Evolutionary conservation across 2,797 vertebrate species (phyloP).

Genomic region (Semaprochilodus insignis): DNA sequence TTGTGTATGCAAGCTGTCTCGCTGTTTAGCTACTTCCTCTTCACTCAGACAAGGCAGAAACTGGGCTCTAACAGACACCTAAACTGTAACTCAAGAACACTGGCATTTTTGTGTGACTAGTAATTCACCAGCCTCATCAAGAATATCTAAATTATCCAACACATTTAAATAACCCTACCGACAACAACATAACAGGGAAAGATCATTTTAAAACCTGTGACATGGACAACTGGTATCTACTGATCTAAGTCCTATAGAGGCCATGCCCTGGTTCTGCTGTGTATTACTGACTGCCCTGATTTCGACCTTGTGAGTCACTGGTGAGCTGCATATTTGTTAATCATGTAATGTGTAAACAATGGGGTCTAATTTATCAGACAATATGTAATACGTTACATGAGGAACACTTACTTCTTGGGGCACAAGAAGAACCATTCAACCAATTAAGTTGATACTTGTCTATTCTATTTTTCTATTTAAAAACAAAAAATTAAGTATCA

Average conservation of each 20-base stretch:
- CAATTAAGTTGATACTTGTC: too few relatives aligned
- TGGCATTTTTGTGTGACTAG: conserved; percentile 51
- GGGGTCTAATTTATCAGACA: not conserved
- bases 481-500: too few relatives aligned
- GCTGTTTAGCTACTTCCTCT: conserved; percentile 73
- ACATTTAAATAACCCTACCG: not conserved
- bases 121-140: not conserved
- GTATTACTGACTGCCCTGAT: conserved; percentile 21
- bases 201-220: not conserved
- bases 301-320: conserved; percentile 41
- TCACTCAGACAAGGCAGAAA: conserved; percentile 62
- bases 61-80: conserved; percentile 64
- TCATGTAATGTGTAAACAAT: conserved; percentile 26
- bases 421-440: too few relatives aligned
- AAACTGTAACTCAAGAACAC: conserved; percentile 60
- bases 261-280: not conserved
- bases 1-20: conserved; percentile 66
- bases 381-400: too few relatives aligned
- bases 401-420: too few relatives aligned
- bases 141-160: not conserved
- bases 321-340: conserved; percentile 31
- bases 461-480: too few relatives aligned
- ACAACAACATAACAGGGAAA: not conserved
- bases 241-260: not conserved
- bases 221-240: not conserved